phyloP scores from a whole-genome alignment of 2,113 vertebrate genomes.

The Triplophysa rosa region DNA sequence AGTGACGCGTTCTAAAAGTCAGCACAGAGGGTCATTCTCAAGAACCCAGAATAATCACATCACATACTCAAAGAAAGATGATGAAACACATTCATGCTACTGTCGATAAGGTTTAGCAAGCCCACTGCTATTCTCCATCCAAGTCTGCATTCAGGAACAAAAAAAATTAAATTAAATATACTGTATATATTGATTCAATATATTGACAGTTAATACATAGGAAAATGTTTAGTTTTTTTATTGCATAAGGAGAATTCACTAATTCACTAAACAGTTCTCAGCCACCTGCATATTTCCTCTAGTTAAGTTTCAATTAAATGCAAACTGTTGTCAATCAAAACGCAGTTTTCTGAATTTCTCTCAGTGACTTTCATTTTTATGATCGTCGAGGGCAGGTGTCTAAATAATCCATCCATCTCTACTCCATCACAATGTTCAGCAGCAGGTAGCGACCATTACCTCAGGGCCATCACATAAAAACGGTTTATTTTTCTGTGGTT shows the following conservation, averaged over 20 bases:
- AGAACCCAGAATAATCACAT: neutral
- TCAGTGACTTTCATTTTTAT: too few relatives aligned
- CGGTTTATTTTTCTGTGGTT: conserved; percentile 21
- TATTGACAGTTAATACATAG: too few relatives aligned
- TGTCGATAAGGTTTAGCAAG: neutral
- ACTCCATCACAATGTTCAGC: neutral
- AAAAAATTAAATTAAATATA: too few relatives aligned
- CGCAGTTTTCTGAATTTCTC: too few relatives aligned
- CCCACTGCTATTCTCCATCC: neutral
- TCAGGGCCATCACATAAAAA: conserved; percentile 12
- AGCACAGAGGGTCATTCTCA: neutral
- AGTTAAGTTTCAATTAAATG: too few relatives aligned
- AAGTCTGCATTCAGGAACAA: neutral
- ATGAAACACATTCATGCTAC: neutral
- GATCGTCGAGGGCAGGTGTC: neutral
- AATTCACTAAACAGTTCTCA: too few relatives aligned
- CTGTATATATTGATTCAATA: too few relatives aligned
- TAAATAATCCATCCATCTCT: neutral
- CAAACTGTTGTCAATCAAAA: too few relatives aligned
- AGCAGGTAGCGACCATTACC: neutral
- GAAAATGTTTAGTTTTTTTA: too few relatives aligned
- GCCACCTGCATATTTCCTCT: neutral
- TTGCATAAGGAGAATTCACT: too few relatives aligned
- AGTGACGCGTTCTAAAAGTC: neutral
- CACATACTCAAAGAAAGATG: neutral